These are phyloP conservation scores for Elephas maximus DNA, from an alignment of 2,113 vertebrate species.

Conservation along the genomic window DNA sequence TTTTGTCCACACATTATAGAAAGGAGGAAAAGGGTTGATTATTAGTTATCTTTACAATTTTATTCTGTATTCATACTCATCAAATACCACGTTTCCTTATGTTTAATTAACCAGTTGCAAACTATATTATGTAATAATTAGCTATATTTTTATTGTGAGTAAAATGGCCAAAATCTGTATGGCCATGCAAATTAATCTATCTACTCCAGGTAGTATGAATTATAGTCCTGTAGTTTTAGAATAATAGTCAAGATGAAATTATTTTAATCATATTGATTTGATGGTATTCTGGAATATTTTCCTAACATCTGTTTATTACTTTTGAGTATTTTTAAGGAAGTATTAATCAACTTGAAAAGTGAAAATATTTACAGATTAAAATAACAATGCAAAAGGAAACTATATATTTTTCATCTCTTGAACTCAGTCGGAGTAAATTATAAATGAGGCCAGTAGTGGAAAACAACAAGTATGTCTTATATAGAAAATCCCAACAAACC, in stretches of 20 bases:
- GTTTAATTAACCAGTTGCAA: neutral
- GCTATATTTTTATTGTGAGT: neutral
- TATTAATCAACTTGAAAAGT: neutral
- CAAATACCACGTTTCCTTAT: neutral
- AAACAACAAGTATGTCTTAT: constrained; percentile 3
- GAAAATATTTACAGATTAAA: constrained; percentile 10
- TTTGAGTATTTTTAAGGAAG: constrained; percentile 45
- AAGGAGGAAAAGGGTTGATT: neutral
- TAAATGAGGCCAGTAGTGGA: neutral
- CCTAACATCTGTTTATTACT: neutral
- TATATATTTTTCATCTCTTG: neutral
- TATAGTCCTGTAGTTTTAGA: neutral
- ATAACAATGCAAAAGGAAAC: constrained; percentile 40
- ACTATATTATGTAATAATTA: neutral
- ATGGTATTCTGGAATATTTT: constrained; percentile 25
- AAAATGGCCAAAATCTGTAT: neutral
- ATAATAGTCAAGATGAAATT: neutral
- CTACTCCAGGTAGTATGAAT: neutral
- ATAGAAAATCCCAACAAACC: too few relatives aligned
- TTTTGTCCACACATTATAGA: neutral
- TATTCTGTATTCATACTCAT: neutral
- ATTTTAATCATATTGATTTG: constrained; percentile 31
- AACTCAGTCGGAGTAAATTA: neutral
- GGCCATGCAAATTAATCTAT: neutral
- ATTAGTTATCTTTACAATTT: neutral